A percentile compares a stretch with the other conserved stretches of the same genome.
Conservation (phyloP, 2,113 vertebrate genomes). For the Gymnogyps californianus region DNA sequence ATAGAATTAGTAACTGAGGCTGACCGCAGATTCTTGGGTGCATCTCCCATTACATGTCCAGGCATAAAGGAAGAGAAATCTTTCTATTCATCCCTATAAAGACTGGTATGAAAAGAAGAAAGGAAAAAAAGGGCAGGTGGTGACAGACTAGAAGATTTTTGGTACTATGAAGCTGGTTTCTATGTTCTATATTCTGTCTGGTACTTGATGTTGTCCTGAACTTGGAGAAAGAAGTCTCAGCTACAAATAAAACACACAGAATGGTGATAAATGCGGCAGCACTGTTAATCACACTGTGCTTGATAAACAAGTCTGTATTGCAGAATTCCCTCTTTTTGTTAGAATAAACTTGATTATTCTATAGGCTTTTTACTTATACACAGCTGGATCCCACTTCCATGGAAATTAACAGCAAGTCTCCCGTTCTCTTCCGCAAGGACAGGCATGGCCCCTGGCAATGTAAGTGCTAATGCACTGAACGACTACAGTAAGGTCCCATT, state of each 20-base stretch:
- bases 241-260: not conserved
- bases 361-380: not conserved
- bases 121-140: not conserved
- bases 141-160: not conserved
- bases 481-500: not conserved
- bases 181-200: not conserved
- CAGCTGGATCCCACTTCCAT: not conserved
- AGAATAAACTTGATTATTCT: not conserved
- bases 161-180: not conserved
- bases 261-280: not conserved
- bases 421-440: not conserved
- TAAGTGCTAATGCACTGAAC: not conserved
- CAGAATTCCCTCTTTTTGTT: not conserved
- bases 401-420: not conserved
- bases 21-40: fast-evolving
- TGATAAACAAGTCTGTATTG: not conserved
- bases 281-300: not conserved
- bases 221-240: not conserved
- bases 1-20: not conserved
- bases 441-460: not conserved
- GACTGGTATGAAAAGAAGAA: not conserved
- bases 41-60: not conserved
- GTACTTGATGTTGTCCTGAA: not conserved
- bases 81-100: not conserved
- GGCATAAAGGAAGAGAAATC: not conserved